Evolutionary conservation across 2,113 vertebrate species (phyloP), one percentile per base, ranked within the genome.

Genomic region (Oreochromis niloticus): DNA sequence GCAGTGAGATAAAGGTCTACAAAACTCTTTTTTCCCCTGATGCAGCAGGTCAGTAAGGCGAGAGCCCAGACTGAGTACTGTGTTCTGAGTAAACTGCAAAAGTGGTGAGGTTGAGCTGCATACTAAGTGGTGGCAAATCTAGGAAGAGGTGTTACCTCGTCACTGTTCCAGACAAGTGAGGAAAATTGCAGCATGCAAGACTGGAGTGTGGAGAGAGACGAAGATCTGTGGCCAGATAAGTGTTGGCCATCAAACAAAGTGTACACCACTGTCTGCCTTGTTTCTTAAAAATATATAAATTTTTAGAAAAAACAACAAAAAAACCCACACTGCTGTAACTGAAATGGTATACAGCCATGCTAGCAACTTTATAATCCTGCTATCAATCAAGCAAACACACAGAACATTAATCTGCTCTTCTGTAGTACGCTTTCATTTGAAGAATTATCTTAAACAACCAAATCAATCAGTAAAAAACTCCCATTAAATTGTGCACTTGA

Each of bases 41-140:
- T 68, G 86, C 55, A 63, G 84, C 52, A 68, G 86, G 92, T 90
- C 91, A 90, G 79, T 61, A 89, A 85, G 43, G n/a, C 19, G 0
- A 81, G 75, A 87, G 43, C 48, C 63, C 32, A 59, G 55, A 43
- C 13, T 34, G 89, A 50, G 83, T 61, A 61, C 80, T 68, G 75
- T 82, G 82, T 55, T 84, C 68, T 50, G 85, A 87, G 73, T 82
- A 68, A 68, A 61, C 57, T 5, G 27, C 55, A 71, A 52, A 85
- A 41, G 75, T 32, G 82, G 78, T 27, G 57, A 85, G 30, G 41
- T 54, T 6, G 14, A 81, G 86, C 82, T 86, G 88, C 83, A 88
- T 86, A 85, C 82, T 48, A 87, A 92, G 81, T 85, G 57, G 34
- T 48, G 41, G 68, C 36, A 22, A 30, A 84, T 80, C 59, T 22